Percentiles rank a stretch among this genome's conserved stretches.
Conservation (phyloP, 1,140 invertebrate genomes). For the Brachionus plicatilis region DNA sequence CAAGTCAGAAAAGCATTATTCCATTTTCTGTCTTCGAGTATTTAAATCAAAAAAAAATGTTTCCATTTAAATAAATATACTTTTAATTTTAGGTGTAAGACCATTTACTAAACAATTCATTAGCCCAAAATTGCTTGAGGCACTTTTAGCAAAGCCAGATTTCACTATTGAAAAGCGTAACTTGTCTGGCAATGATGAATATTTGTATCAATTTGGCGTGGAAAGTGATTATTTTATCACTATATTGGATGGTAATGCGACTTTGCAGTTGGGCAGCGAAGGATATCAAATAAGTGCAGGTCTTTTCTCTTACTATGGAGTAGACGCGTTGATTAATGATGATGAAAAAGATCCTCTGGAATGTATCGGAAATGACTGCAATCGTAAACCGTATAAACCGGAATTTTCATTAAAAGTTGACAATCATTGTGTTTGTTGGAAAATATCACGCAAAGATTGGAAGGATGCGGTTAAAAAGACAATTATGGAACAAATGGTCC, state of each 20-base stretch:
- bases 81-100: slow-evolving; percentile 20
- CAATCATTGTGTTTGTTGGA: slow-evolving; percentile 22
- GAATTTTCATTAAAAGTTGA: slow-evolving; percentile 36
- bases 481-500: background rate
- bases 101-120: slow-evolving; percentile 34
- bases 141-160: background rate
- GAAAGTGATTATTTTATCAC: slow-evolving; percentile 38
- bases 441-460: slow-evolving; percentile 19
- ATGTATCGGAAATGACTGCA: background rate
- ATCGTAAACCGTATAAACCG: slow-evolving; percentile 18
- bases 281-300: slow-evolving; percentile 16
- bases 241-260: slow-evolving; percentile 29
- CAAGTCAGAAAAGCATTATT: slow-evolving; percentile 28
- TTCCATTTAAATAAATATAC: background rate
- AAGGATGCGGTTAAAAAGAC: slow-evolving; percentile 25
- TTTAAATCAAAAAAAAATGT: background rate
- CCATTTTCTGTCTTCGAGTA: slow-evolving; percentile 24
- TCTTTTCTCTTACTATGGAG: slow-evolving; percentile 39
- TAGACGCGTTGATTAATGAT: slow-evolving; percentile 22
- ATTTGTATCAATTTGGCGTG: slow-evolving; percentile 22
- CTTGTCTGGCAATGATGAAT: slow-evolving; percentile 18
- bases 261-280: slow-evolving; percentile 8
- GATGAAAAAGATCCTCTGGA: slow-evolving; percentile 35
- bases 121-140: background rate
- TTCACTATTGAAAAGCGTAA: slow-evolving; percentile 17